Conservation (phyloP, 2,113 vertebrate species). For the Psittacara wagleri region DNA sequence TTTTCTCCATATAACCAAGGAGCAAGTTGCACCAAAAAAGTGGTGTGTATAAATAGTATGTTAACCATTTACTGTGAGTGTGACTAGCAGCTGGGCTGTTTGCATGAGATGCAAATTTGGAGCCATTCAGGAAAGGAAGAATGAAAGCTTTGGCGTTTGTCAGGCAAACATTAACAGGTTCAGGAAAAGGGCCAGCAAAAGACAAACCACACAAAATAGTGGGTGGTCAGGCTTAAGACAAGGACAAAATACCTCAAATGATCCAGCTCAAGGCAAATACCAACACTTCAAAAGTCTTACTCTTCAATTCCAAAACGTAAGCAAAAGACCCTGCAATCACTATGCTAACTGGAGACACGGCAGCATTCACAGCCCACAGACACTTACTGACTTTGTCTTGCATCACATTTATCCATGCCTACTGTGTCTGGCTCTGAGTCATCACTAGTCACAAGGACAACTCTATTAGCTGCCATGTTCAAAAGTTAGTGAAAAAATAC, state of each 20-base stretch:
- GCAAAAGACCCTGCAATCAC: conserved; percentile 1
- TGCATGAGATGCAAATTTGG: conserved; percentile 73
- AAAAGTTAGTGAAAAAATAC: not conserved
- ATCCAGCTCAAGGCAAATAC: conserved; percentile 17
- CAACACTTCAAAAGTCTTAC: conserved; percentile 14
- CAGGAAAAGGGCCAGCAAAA: conserved; percentile 70
- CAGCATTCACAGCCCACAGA: not conserved
- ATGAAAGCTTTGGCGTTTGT: conserved; percentile 66
- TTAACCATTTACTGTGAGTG: conserved; percentile 66
- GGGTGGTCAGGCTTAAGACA: conserved; percentile 44
- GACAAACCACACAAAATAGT: conserved; percentile 63
- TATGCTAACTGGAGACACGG: not conserved
- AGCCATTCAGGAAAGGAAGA: conserved; percentile 66
- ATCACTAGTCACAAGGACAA: not conserved
- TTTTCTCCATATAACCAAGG: conserved; percentile 19
- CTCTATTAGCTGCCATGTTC: not conserved
- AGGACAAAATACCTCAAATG: conserved; percentile 55
- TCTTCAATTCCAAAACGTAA: not conserved
- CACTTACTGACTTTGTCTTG: not conserved
- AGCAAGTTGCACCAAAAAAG: conserved; percentile 53
- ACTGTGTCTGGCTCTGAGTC: conserved; percentile 2
- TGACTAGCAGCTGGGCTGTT: conserved; percentile 74
- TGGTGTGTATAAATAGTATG: conserved; percentile 65
- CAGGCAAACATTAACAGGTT: conserved; percentile 61
- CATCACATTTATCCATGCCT: not conserved